Conservation (phyloP, 2,888 invertebrate species). For the Mythimna vitellina region DNA sequence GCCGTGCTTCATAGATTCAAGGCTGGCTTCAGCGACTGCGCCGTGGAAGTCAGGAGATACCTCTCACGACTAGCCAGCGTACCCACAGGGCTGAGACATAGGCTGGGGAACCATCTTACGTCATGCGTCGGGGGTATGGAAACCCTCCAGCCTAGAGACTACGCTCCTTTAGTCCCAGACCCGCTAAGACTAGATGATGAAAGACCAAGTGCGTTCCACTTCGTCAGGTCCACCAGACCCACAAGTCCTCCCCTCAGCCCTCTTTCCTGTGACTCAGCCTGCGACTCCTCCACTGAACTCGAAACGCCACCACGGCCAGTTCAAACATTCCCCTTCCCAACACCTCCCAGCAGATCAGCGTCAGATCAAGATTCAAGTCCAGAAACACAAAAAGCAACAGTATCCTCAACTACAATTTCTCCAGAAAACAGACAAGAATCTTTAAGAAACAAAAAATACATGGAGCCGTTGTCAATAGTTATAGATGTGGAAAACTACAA, state of each 20-base stretch:
- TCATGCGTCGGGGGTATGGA: constrained; percentile 92
- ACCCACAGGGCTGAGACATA: constrained; percentile 89
- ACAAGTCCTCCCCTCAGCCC: constrained; percentile 94
- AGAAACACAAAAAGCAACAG: constrained; percentile 87
- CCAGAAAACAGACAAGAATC: constrained; percentile 84
- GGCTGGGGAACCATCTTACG: constrained; percentile 92
- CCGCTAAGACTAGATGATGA: constrained; percentile 85
- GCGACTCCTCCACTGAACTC: constrained; percentile 90
- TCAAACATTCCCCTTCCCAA: constrained; percentile 87
- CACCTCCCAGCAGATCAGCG: constrained; percentile 91
- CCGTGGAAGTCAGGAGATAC: constrained; percentile 94
- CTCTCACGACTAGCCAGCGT: constrained; percentile 92
- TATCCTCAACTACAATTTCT: constrained; percentile 90
- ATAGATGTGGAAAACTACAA: constrained; percentile 89
- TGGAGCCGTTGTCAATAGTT: constrained; percentile 87
- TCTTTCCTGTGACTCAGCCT: constrained; percentile 93
- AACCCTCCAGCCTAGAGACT: constrained; percentile 78
- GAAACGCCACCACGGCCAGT: constrained; percentile 89
- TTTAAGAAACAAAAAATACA: constrained; percentile 79
- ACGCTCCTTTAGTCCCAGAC: constrained; percentile 91
- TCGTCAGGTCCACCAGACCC: constrained; percentile 82
- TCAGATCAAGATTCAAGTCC: constrained; percentile 89
- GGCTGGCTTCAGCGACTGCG: constrained; percentile 97
- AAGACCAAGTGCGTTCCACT: constrained; percentile 86
- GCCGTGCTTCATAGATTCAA: constrained; percentile 96